Percentiles rank a stretch among this genome's conserved stretches.
Conservation (phyloP, 2,797 vertebrate species). For the Lepilemur ruficaudatus region DNA sequence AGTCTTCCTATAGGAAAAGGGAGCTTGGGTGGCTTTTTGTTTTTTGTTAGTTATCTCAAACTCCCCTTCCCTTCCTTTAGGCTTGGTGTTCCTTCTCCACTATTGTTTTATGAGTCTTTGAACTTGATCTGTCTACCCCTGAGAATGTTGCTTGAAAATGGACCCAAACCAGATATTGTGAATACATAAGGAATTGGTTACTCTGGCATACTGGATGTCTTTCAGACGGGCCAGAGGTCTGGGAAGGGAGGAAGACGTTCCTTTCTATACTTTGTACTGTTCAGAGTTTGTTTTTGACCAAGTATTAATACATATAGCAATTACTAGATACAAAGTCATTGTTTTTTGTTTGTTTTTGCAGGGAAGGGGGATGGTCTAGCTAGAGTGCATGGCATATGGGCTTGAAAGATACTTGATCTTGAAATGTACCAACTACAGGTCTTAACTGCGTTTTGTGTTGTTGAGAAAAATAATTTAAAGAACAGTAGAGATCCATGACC, state of each 20-base stretch:
- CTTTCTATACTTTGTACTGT: background rate
- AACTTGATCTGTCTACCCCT: constrained; percentile 24
- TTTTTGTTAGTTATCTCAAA: constrained; percentile 68
- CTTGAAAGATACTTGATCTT: constrained; percentile 40
- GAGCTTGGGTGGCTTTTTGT: constrained; percentile 52
- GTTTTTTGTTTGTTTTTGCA: background rate
- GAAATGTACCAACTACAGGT: background rate
- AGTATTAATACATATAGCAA: background rate
- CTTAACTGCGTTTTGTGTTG: constrained; percentile 1
- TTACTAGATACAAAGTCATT: background rate
- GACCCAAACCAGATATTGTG: constrained; percentile 14
- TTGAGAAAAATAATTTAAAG: constrained; percentile 41
- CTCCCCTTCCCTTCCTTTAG: constrained; percentile 53
- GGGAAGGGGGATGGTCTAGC: background rate
- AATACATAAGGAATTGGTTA: background rate
- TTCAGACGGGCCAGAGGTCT: background rate
- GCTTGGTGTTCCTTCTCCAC: background rate
- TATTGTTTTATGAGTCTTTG: constrained; percentile 72
- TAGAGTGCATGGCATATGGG: background rate
- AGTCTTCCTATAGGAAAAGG: constrained; percentile 68
- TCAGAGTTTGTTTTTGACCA: background rate
- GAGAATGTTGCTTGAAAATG: constrained; percentile 17
- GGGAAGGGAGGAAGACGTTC: background rate
- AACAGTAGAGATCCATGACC: background rate
- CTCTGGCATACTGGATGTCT: background rate